phyloP scores from a whole-genome alignment of 2,113 vertebrate genomes.

The Channa maculata region DNA sequence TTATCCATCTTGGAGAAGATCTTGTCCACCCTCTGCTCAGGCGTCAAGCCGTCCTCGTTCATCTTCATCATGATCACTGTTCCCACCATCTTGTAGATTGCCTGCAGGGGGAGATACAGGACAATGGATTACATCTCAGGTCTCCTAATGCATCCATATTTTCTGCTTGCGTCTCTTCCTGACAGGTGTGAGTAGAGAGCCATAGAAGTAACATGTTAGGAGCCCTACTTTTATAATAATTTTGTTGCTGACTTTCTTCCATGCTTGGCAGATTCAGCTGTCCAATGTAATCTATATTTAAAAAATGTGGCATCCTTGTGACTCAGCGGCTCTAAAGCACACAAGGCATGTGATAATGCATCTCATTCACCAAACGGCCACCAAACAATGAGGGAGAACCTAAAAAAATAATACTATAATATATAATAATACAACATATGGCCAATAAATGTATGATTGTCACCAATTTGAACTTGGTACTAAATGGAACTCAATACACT shows the following conservation, averaged over 20 bases:
- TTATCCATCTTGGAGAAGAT: constrained; percentile 99
- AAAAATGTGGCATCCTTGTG: neutral
- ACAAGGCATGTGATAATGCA: neutral
- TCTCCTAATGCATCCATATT: neutral
- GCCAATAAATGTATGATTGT: neutral
- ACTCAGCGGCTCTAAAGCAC: constrained; percentile 7
- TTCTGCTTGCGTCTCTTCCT: neutral
- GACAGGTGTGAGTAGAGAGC: neutral
- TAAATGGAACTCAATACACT: neutral
- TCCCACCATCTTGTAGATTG: constrained; percentile 99
- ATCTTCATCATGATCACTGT: constrained; percentile 99
- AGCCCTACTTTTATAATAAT: no score
- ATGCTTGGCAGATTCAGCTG: neutral
- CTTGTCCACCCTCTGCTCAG: constrained; percentile 97
- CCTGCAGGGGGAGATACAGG: constrained; percentile 78
- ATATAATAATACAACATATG: no score
- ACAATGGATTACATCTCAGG: neutral
- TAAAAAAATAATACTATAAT: no score
- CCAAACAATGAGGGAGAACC: neutral
- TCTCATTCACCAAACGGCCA: neutral
- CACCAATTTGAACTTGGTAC: no score
- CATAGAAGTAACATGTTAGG: no score
- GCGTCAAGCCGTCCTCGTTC: constrained; percentile 98
- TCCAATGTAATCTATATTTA: constrained; percentile 10
- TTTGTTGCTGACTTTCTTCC: neutral